A percentile compares a stretch with the other conserved stretches of the same genome.
Conservation (phyloP, 2,888 invertebrate species). For the Dendrolimus houi region DNA sequence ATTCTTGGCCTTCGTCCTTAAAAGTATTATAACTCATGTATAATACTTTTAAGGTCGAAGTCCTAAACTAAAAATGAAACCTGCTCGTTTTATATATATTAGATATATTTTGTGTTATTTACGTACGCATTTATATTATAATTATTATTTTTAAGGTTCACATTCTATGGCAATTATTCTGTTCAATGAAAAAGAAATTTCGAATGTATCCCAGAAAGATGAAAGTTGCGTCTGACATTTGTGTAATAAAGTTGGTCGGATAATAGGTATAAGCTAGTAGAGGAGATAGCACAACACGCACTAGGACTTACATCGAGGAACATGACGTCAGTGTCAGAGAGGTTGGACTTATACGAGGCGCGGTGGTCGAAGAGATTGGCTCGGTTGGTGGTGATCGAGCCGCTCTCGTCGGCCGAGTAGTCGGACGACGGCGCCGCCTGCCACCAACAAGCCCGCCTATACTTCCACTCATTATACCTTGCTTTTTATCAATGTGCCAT, state of each 20-base stretch:
- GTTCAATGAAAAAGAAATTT: too few species aligned
- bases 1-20: too few species aligned
- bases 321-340: constrained; percentile 96
- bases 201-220: too few species aligned
- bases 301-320: constrained; percentile 87
- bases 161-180: too few species aligned
- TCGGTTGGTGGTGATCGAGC: constrained; percentile 88
- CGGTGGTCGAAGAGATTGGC: constrained; percentile 84
- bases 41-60: too few species aligned
- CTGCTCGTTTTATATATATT: too few species aligned
- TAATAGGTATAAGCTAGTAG: constrained; percentile 17
- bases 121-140: too few species aligned
- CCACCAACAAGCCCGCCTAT: constrained; percentile 39
- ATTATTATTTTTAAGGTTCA: too few species aligned
- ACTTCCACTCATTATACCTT: constrained; percentile 7
- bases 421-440: constrained; percentile 81
- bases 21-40: too few species aligned
- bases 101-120: too few species aligned
- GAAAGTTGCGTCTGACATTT: too few species aligned
- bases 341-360: constrained; percentile 90
- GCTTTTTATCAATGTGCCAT: not conserved
- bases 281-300: constrained; percentile 31
- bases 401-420: constrained; percentile 79
- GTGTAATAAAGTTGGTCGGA: constrained; percentile 3
- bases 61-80: too few species aligned